Base-by-base conservation (phyloP, 2,113 vertebrate genomes). In the Sinosuthora webbiana region DNA sequence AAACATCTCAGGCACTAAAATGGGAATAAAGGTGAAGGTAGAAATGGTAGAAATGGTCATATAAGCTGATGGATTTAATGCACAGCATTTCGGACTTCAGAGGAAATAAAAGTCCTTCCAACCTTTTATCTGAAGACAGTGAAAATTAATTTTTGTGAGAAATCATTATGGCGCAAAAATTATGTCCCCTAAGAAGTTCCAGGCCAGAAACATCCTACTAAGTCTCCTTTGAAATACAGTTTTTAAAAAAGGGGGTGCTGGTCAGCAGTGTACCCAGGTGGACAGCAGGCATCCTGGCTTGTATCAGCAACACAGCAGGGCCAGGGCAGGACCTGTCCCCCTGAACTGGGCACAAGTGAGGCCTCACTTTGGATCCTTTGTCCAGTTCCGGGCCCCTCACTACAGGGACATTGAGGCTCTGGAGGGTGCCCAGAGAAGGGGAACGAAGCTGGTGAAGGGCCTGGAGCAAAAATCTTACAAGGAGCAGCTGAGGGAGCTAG, bases 341-440 rank as follows among this genome's bases (percentile, higher is more conserved):
- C 37, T 20, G 15, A 9, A 8, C 0, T 39, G 28, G 44, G 19
- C 20, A 7, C 2, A 11, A 15, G 4, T 4, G 56, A 87, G 20
- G 30, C 15, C 30, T 21, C 47, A 10, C 13, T 20, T 27, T 15
- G 19, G 52, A 39, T 30, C 11, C 23, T n/a, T 5, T n/a, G 7
- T 7, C 24, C 23, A 45, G 27, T 2, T 24, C 16, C 45, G 37
- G 7, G 9, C 9, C 10, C 7, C 33, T 37, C 52, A 21, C 10
- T 20, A 6, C 8, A 13, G 37, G 37, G 44, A 30, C 13, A 28
- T 0, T 20, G 44, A 67, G 19, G 13, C 23, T 13, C 44, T 65
- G 59, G 7, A 19, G 15, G 0, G 0, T 13, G 13, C 28, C 44
- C 50, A 57, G 68, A 37, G 31, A 50, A 64, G 35, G 15, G 8